Base-by-base conservation (phyloP, 2,888 invertebrate genomes). In the Andrena bucephala region DNA sequence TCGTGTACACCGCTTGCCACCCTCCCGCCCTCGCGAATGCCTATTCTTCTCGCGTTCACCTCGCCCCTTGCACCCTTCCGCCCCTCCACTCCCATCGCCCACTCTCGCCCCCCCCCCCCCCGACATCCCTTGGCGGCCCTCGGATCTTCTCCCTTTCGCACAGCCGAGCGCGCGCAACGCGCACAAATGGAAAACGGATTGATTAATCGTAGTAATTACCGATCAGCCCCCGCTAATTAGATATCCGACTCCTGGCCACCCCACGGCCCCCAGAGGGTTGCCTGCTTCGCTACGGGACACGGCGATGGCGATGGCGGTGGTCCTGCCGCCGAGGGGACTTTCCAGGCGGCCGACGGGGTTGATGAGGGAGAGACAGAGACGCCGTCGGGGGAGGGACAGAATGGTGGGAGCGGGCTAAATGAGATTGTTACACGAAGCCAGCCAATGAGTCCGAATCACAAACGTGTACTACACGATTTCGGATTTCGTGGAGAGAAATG, bases 151-250 rank as follows among this genome's bases (percentile, higher is more conserved):
- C 85, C 81, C 81, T 83, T 79, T 75, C 68, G 80, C 62, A 73
- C 81, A 63, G 77, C 54, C 65, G 74, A 81, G 74, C 88, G 88
- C 78, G 87, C 89, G 85, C 86, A 77, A 79, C 87, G 88, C 89
- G 89, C 92, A 93, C 93, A 94, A 94, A 94, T 94, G 94, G 94
- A 94, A 94, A 94, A 93, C 94, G 94, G 94, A 94, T 94, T 95
- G 95, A 95, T 95, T 95, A 95, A 95, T 95, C 94, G 94, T 93
- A 94, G 95, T 95, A 95, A 95, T 95, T 95, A 95, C 95, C 94
- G 94, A 94, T 94, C 94, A 94, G 94, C 93, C 93, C 93, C 93
- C 92, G 93, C 94, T 94, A 94, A 94, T 94, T 94, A 94, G 94
- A 94, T 94, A 94, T 94, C 94, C 93, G 91, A 92, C 92, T 94